phyloP scores from a whole-genome alignment of 1,140 invertebrate genomes.

The Bombus haemorrhoidalis region DNA sequence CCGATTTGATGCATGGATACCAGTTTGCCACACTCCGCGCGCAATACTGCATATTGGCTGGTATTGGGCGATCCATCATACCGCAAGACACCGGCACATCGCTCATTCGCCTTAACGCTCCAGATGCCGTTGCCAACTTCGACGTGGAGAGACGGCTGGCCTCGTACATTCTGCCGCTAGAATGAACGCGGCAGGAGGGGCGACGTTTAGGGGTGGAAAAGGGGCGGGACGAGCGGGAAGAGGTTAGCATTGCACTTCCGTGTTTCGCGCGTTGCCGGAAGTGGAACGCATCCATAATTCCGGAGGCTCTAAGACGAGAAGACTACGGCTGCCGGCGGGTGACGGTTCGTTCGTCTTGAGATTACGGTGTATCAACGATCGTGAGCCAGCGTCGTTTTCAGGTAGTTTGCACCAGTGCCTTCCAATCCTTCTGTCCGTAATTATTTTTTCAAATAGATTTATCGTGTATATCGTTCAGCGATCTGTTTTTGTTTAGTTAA shows the following conservation, averaged over 20 bases:
- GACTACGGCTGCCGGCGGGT: constrained; percentile 22
- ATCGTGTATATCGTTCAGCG: not conserved
- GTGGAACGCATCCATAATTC: constrained; percentile 68
- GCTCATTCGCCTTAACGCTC: constrained; percentile 77
- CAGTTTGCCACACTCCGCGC: constrained; percentile 74
- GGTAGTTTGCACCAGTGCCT: not conserved
- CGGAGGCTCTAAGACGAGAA: constrained; percentile 35
- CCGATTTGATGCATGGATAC: constrained; percentile 76
- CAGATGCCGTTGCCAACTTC: constrained; percentile 73
- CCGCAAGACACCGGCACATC: constrained; percentile 75
- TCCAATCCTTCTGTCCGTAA: not conserved
- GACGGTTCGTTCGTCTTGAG: constrained; percentile 48
- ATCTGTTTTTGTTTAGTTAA: not conserved
- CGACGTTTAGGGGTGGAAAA: not conserved
- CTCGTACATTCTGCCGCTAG: constrained; percentile 19
- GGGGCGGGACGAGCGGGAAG: not conserved
- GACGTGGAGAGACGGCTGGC: constrained; percentile 43
- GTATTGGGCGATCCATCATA: constrained; percentile 79
- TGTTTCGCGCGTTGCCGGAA: constrained; percentile 60
- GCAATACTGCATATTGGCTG: constrained; percentile 77
- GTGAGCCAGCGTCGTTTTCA: not conserved
- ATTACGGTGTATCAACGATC: constrained; percentile 64
- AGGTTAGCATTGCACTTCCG: constrained; percentile 19
- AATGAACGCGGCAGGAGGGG: not conserved
- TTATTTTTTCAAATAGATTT: not conserved